Evolutionary conservation across 2,888 invertebrate genomes (phyloP).

Genomic region (Ophraella communa): DNA sequence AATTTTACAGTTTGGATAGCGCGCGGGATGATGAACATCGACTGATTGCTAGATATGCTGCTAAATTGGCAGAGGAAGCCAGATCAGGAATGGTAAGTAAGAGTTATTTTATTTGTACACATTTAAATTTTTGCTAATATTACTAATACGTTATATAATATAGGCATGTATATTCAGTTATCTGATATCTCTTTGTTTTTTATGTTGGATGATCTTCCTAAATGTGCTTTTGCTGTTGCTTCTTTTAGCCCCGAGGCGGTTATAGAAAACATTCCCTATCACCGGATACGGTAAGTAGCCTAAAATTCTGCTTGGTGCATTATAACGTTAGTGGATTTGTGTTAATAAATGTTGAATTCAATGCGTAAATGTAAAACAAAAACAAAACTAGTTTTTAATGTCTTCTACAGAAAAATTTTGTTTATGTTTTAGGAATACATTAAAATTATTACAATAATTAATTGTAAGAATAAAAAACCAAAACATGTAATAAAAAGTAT

Average conservation of each 20-base stretch:
- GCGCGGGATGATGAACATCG: conserved; percentile 89
- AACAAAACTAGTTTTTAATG: too few relatives aligned
- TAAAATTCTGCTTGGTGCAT: conserved; percentile 31
- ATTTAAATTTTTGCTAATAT: conserved; percentile 2
- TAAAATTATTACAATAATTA: too few relatives aligned
- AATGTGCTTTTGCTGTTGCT: conserved; percentile 58
- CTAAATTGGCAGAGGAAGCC: conserved; percentile 91
- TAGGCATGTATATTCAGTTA: conserved; percentile 19
- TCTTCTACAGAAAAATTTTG: too few relatives aligned
- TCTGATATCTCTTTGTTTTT: conserved; percentile 33
- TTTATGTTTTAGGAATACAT: too few relatives aligned
- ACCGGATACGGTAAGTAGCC: conserved; percentile 66
- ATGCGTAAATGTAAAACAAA: too few relatives aligned
- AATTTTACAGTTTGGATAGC: conserved; percentile 57
- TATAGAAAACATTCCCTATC: conserved; percentile 67
- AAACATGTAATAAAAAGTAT: too few relatives aligned
- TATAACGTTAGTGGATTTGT: background rate
- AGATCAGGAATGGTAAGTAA: conserved; percentile 71
- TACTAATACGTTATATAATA: background rate
- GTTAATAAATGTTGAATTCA: too few relatives aligned
- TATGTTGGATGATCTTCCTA: conserved; percentile 46
- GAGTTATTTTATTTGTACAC: too few relatives aligned
- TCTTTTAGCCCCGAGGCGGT: conserved; percentile 65
- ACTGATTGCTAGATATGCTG: conserved; percentile 95
- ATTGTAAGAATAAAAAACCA: too few relatives aligned